These are phyloP conservation scores for Rhea pennata DNA, from an alignment of 2,113 vertebrate species.

Conservation along the genomic window DNA sequence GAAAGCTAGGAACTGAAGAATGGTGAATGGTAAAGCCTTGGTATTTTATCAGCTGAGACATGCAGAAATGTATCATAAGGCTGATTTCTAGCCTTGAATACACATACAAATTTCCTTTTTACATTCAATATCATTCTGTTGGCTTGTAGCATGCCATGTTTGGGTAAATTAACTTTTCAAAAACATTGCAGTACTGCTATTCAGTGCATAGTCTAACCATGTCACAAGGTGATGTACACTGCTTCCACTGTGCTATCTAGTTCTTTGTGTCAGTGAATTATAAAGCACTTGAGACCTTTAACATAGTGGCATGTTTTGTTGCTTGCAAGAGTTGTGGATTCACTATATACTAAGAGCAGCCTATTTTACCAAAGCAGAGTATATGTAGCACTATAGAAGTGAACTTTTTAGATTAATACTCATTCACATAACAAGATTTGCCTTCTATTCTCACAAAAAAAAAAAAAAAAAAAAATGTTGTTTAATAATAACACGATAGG, in stretches of 20 bases:
- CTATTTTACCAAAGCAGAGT: slow-evolving; percentile 5
- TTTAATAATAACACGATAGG: neutral
- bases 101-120: slow-evolving; percentile 27
- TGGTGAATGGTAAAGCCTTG: neutral
- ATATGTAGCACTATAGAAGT: neutral
- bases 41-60: neutral
- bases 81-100: slow-evolving; percentile 11
- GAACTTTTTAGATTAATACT: neutral
- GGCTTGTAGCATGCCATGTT: slow-evolving; percentile 6
- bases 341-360: neutral
- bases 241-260: neutral
- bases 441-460: neutral
- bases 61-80: neutral
- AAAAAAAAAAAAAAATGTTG: neutral
- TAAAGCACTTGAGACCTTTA: slow-evolving; percentile 24
- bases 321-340: neutral
- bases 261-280: slow-evolving; percentile 17
- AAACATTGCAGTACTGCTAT: neutral
- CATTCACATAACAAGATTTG: neutral
- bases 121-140: slow-evolving; percentile 6
- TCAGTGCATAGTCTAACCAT: slow-evolving; percentile 13
- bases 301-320: neutral
- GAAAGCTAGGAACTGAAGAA: neutral
- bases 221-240: slow-evolving; percentile 21
- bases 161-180: slow-evolving; percentile 44